Evolutionary conservation across 2,888 invertebrate species (phyloP).

Genomic region (Eurytoma californica): DNA sequence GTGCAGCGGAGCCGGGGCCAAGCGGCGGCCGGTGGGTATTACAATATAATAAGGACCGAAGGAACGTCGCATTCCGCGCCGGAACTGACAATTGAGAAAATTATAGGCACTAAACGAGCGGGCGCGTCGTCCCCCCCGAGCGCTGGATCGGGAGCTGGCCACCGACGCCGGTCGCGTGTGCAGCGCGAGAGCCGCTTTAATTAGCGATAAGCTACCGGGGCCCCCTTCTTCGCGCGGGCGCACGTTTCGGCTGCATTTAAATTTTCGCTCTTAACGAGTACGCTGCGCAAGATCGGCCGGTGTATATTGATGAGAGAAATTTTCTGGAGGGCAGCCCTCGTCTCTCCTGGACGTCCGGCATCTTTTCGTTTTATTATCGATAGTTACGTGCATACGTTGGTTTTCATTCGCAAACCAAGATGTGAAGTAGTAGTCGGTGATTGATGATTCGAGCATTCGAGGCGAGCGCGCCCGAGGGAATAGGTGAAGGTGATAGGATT

Average conservation of each 20-base stretch:
- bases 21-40: no score
- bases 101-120: conserved; percentile 30
- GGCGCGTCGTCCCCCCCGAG: neutral
- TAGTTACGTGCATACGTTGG: neutral
- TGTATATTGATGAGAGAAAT: neutral
- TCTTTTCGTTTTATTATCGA: neutral
- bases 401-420: no score
- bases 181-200: conserved; percentile 41
- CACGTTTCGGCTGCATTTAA: neutral
- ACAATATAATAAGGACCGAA: neutral
- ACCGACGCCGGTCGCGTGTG: conserved; percentile 7
- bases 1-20: no score
- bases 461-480: neutral
- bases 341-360: neutral
- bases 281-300: neutral
- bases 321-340: neutral
- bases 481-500: conserved; percentile 44
- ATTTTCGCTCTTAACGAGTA: neutral
- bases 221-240: neutral
- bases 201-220: conserved; percentile 50
- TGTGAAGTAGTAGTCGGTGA: no score
- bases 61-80: neutral
- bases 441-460: no score
- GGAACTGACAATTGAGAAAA: conserved; percentile 28
- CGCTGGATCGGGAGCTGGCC: neutral